Conservation (phyloP, 2,113 vertebrate species). For the Eolophus roseicapilla region DNA sequence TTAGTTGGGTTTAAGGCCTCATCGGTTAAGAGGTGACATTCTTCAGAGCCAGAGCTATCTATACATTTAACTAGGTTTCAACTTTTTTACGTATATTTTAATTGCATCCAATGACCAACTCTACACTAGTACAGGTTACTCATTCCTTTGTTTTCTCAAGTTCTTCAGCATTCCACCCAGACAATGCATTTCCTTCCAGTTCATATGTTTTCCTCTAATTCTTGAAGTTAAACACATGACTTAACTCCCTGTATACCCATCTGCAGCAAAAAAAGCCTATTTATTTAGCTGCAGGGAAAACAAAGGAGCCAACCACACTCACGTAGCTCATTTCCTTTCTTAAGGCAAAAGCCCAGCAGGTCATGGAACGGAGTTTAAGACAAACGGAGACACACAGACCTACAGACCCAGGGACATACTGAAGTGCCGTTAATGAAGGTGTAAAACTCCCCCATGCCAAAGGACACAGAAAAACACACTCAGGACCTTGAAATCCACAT, state of each 20-base stretch:
- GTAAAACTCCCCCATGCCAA: rapidly evolving
- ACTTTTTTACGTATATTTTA: background rate
- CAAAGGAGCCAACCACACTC: background rate
- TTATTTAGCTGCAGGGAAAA: rapidly evolving
- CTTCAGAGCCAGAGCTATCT: background rate
- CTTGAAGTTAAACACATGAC: rapidly evolving
- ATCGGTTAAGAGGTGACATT: background rate
- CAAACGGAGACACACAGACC: background rate
- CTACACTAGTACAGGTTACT: rapidly evolving
- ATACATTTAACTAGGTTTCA: rapidly evolving
- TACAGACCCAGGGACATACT: rapidly evolving
- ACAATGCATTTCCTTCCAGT: background rate
- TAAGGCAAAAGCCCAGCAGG: background rate
- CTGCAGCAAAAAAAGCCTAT: rapidly evolving
- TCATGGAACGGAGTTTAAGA: background rate
- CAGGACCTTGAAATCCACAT: too few species aligned
- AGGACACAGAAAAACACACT: background rate
- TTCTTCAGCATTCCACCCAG: background rate
- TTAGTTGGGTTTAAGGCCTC: background rate
- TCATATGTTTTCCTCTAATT: rapidly evolving
- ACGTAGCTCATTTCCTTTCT: rapidly evolving
- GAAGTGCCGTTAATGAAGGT: rapidly evolving
- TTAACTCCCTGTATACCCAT: rapidly evolving
- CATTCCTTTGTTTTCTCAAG: background rate
- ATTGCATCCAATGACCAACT: rapidly evolving